Percentiles rank a stretch among this genome's conserved stretches.
Evolutionary conservation across 2,888 invertebrate species (phyloP).

Genomic region (Xylota segnis): DNA sequence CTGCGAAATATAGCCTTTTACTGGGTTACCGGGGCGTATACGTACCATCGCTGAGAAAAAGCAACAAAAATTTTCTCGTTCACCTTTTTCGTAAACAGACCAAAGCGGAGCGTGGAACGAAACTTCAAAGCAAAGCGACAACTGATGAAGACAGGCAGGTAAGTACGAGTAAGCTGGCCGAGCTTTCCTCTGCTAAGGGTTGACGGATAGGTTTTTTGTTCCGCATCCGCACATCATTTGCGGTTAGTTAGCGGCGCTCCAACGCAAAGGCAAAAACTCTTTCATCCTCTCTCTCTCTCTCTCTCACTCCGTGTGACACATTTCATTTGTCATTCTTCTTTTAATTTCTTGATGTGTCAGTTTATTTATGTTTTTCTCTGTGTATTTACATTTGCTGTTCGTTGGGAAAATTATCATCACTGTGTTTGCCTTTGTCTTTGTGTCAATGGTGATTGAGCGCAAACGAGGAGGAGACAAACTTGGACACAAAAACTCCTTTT

Average conservation of each 20-base stretch:
- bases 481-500: slow-evolving; percentile 57
- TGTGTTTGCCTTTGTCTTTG: slow-evolving; percentile 63
- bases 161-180: background rate
- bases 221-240: slow-evolving; percentile 64
- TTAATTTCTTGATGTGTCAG: slow-evolving; percentile 67
- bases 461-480: background rate
- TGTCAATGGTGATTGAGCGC: slow-evolving; percentile 68
- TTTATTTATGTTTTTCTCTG: slow-evolving; percentile 36
- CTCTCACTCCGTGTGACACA: slow-evolving; percentile 28
- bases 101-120: slow-evolving; percentile 32
- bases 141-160: slow-evolving; percentile 33
- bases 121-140: slow-evolving; percentile 26
- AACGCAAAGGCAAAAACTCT: slow-evolving; percentile 34
- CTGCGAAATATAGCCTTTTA: slow-evolving; percentile 18
- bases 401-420: slow-evolving; percentile 53
- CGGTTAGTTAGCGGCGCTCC: slow-evolving; percentile 67
- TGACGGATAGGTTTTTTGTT: slow-evolving; percentile 66
- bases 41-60: slow-evolving; percentile 47
- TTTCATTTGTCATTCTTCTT: slow-evolving; percentile 74
- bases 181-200: slow-evolving; percentile 42
- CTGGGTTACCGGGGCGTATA: slow-evolving; percentile 72
- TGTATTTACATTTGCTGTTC: background rate
- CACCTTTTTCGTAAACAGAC: slow-evolving; percentile 75
- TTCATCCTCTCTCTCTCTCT: slow-evolving; percentile 29
- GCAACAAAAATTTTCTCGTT: slow-evolving; percentile 8